Evolutionary conservation across 1,140 invertebrate species (phyloP).

Genomic region (Scaptomyza pallida): DNA sequence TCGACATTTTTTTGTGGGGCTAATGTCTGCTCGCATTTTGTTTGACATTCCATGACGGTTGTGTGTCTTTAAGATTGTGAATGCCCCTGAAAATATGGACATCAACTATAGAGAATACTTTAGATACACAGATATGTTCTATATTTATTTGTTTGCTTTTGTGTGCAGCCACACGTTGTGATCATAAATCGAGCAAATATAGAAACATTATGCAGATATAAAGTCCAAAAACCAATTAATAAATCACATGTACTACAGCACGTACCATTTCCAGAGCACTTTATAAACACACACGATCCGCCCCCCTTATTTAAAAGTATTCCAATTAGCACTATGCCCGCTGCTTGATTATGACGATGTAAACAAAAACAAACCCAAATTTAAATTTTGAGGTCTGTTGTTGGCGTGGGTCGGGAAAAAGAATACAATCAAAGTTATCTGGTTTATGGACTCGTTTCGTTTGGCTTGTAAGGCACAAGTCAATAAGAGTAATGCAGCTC

Average conservation of each 20-base stretch:
- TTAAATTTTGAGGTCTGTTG: constrained; percentile 6
- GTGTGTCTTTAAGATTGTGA: constrained; percentile 23
- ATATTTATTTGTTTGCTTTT: constrained; percentile 25
- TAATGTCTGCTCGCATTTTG: constrained; percentile 59
- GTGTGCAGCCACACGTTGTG: constrained; percentile 66
- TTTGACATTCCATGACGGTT: constrained; percentile 66
- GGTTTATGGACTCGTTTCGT: neutral
- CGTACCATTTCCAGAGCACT: neutral
- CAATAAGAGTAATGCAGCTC: constrained; percentile 8
- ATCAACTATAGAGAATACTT: constrained; percentile 7
- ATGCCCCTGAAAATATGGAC: constrained; percentile 45
- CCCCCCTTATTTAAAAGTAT: neutral
- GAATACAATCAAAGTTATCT: constrained; percentile 5
- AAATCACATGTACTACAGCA: neutral
- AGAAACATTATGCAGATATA: constrained; percentile 5
- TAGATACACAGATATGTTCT: constrained; percentile 13
- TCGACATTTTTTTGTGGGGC: constrained; percentile 21
- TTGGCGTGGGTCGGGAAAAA: constrained; percentile 33
- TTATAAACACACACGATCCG: neutral
- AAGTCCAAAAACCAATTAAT: neutral
- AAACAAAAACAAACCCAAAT: constrained; percentile 39
- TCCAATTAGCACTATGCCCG: constrained; percentile 4
- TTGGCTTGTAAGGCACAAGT: neutral
- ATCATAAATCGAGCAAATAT: constrained; percentile 56
- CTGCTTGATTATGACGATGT: neutral